These are phyloP conservation scores for Cettia cetti DNA, from an alignment of 2,113 vertebrate genomes.

Conservation along the genomic window DNA sequence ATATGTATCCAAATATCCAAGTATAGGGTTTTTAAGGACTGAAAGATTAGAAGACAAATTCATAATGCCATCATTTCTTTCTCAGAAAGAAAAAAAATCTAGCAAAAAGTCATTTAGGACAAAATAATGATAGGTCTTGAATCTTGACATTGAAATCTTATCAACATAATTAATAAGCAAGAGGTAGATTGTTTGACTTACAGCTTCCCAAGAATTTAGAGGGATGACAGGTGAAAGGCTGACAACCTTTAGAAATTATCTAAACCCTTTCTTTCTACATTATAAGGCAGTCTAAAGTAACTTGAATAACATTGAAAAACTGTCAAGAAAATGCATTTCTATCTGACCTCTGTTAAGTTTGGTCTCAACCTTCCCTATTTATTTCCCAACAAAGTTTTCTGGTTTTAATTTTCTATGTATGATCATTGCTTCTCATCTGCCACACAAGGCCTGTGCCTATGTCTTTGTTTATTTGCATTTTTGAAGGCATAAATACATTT, in stretches of 20 bases:
- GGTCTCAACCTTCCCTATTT: not conserved
- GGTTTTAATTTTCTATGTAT: not conserved
- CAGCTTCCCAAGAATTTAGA: not conserved
- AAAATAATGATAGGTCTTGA: not conserved
- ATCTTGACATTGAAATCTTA: not conserved
- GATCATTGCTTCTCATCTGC: accelerated
- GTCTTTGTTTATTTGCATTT: not conserved
- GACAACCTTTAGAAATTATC: not conserved
- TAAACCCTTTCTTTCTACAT: not conserved
- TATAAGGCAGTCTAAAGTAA: not conserved
- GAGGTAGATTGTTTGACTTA: not conserved
- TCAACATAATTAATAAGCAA: not conserved
- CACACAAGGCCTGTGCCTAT: not conserved
- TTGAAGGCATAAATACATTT: not conserved
- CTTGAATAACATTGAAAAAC: not conserved
- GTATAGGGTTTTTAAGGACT: not conserved
- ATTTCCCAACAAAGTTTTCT: not conserved
- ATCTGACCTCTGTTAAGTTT: not conserved
- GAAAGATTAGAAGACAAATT: not conserved
- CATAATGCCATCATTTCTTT: not conserved
- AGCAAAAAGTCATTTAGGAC: not conserved
- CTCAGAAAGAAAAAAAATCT: not conserved
- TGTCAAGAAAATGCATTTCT: not conserved
- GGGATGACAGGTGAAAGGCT: not conserved
- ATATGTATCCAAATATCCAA: not conserved